A percentile compares a stretch with the other conserved stretches of the same genome.
Evolutionary conservation across 2,113 vertebrate species (phyloP).

Genomic region (Rhineura floridana): DNA sequence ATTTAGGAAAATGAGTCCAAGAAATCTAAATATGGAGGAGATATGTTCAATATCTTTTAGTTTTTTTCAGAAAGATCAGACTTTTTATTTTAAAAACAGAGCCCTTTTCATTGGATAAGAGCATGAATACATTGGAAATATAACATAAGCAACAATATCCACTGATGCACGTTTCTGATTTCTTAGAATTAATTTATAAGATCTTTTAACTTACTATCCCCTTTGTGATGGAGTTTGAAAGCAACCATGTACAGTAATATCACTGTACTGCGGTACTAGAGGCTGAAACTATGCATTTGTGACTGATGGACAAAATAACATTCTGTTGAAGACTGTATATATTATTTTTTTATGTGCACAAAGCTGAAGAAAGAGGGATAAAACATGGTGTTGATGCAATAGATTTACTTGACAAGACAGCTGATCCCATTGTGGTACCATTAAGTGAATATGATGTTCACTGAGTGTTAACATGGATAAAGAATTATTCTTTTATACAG

Average conservation of each 20-base stretch:
- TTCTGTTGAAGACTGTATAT: slow-evolving; percentile 52
- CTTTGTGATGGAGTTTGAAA: slow-evolving; percentile 43
- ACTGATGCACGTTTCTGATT: not conserved
- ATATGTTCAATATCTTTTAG: no score
- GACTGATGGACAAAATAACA: slow-evolving; percentile 57
- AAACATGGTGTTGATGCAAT: slow-evolving; percentile 58
- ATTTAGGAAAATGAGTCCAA: no score
- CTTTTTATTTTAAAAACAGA: not conserved
- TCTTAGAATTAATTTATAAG: not conserved
- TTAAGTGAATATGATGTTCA: slow-evolving; percentile 62
- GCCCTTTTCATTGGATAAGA: not conserved
- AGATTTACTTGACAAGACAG: slow-evolving; percentile 74
- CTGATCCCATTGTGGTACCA: slow-evolving; percentile 69
- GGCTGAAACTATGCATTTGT: slow-evolving; percentile 50
- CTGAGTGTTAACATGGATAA: slow-evolving; percentile 40
- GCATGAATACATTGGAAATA: not conserved
- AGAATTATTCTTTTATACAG: slow-evolving; percentile 48
- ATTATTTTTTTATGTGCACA: slow-evolving; percentile 66
- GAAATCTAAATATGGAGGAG: no score
- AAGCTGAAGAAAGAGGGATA: slow-evolving; percentile 48
- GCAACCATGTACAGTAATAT: not conserved
- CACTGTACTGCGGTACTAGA: not conserved
- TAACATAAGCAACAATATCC: not conserved
- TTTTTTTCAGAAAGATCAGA: no score
- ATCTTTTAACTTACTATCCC: not conserved